phyloP scores from a whole-genome alignment of 2,113 vertebrate species.

The Ctenomys sociabilis region DNA sequence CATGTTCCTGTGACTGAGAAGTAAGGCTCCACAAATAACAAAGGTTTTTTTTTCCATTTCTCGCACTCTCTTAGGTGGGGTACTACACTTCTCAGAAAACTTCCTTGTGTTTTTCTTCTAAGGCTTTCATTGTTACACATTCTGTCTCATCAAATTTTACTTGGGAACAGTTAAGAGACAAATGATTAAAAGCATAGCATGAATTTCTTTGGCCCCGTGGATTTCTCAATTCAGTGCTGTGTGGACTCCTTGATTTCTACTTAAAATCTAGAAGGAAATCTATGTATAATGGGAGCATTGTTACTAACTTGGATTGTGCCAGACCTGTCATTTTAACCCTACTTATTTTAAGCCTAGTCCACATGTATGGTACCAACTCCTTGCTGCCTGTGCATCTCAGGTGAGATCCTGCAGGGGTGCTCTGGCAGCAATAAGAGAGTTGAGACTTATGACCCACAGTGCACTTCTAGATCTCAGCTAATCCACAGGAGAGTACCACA shows the following conservation, averaged over 20 bases:
- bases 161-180: neutral
- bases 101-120: neutral
- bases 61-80: neutral
- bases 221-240: neutral
- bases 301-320: neutral
- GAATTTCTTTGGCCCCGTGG: neutral
- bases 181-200: neutral
- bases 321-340: neutral
- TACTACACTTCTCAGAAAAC: neutral
- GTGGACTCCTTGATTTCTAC: neutral
- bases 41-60: neutral
- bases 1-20: neutral
- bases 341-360: neutral
- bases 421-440: neutral
- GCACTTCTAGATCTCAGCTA: neutral
- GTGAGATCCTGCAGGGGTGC: neutral
- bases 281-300: neutral
- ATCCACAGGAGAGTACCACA: neutral
- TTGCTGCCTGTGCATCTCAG: neutral
- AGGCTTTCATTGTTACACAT: neutral
- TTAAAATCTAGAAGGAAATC: neutral
- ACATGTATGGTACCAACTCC: neutral
- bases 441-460: neutral
- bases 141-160: neutral
- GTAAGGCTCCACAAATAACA: neutral